A percentile compares a stretch with the other conserved stretches of the same genome.
phyloP scores from a whole-genome alignment of 2,888 invertebrate genomes.

The Acleris laterana region DNA sequence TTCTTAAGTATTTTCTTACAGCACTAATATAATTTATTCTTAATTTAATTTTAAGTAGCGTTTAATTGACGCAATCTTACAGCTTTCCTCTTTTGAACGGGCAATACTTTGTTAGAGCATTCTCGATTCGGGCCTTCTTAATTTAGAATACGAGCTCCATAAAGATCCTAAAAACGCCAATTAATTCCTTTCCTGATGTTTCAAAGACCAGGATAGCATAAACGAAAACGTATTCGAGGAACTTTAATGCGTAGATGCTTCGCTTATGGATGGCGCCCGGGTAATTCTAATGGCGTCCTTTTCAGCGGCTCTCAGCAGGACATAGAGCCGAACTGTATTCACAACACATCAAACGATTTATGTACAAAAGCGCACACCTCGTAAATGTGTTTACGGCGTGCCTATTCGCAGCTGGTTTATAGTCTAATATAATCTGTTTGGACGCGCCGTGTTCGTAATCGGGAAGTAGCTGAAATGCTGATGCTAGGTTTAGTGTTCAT shows the following conservation, averaged over 20 bases:
- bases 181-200: neutral
- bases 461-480: slow-evolving; percentile 1
- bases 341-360: slow-evolving; percentile 36
- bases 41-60: too few species aligned
- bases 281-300: slow-evolving; percentile 1
- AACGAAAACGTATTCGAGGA: neutral
- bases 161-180: neutral
- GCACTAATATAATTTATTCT: too few species aligned
- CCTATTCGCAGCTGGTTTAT: slow-evolving; percentile 41
- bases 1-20: too few species aligned
- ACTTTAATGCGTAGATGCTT: neutral
- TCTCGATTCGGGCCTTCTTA: neutral
- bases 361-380: slow-evolving; percentile 31
- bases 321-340: slow-evolving; percentile 11
- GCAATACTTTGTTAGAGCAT: slow-evolving; percentile 1
- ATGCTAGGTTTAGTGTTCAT: neutral
- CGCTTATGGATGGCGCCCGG: neutral
- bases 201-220: neutral
- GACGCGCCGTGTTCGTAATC: slow-evolving; percentile 13
- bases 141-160: slow-evolving; percentile 6
- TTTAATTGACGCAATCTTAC: neutral
- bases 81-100: slow-evolving; percentile 11
- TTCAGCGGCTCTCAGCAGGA: slow-evolving; percentile 1
- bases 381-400: slow-evolving; percentile 40
- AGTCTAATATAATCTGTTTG: slow-evolving; percentile 38